Base-by-base conservation (phyloP, 1,140 invertebrate species). In the Bicyclus anynana region DNA sequence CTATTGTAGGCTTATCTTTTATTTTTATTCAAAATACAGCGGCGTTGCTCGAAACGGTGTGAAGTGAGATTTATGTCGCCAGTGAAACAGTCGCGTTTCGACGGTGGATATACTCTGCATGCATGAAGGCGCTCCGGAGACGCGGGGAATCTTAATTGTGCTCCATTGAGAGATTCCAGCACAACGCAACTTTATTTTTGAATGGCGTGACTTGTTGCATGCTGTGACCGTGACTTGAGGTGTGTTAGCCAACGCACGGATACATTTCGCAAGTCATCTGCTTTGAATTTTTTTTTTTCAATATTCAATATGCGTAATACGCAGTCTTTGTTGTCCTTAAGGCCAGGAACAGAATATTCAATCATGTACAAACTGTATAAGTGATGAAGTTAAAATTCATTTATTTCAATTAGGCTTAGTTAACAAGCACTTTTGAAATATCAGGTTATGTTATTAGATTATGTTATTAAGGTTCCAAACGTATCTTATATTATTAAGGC, bases 61-160 rank as follows among this genome's bases (percentile, higher is more conserved):
- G 72, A 81, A 76, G 69, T 77, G 67, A 74, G 70, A 76, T 79
- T 81, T 77, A 81, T 74, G 60, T 50, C 65, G 57, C 62, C 69
- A 65, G 74, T 73, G 70, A 79, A 74, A 80, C 71, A 73, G 77
- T 68, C 70, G 62, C 68, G 62, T 74, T 77, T 80, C 63, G 70
- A 59, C 64, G 62, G 53, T 42, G 49, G 21, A 55, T 63, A 67
- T 67, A 58, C 64, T 73, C 60, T 65, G 60, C 71, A 78, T 77
- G 73, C 77, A 77, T 70, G 72, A 60, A 53, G 71, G 62, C 69
- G 70, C 70, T 69, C 58, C 37, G 44, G 61, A 73, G 62, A 65
- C 68, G 73, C 64, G 49, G 53, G 69, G 80, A 87, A 87, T 85
- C 69, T 84, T 84, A 87, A 87, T 84, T 84, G 77, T 82, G 60